Evolutionary conservation across 1,140 invertebrate species (phyloP), one percentile per base, ranked within the genome.

Genomic region (Anastatus disparis): DNA sequence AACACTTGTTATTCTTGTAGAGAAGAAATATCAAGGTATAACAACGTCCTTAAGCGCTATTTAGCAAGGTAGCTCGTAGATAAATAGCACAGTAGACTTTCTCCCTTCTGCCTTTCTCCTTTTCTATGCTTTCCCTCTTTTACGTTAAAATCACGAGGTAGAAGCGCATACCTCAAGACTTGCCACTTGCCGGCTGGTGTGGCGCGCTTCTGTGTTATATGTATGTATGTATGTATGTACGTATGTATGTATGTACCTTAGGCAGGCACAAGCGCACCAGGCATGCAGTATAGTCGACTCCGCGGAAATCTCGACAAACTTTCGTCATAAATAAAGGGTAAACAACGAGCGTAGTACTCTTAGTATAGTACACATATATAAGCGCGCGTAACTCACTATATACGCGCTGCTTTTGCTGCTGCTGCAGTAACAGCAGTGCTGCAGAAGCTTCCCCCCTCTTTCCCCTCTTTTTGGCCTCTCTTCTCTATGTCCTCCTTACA

Each of bases 281-380:
- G 42, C 65, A 58, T 20, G 27, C 65, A 29, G 15, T 4, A 3
- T 20, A 46, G 66, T 58, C 56, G 61, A 64, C 48, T 44, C 22
- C 56, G 42, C 61, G 52, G 52, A 82, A 84, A 84, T 84, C 82
- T 81, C 76, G 76, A 73, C 77, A 81, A 84, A 84, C 82, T 84
- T 84, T 83, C 71, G 78, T 82, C 81, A 84, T 83, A 84, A 84
- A 83, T 84, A 83, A 83, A 81, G 80, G 80, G 79, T 81, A 84
- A 84, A 84, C 82, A 84, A 82, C 77, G 80, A 76, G 70, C 69
- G 62, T 46, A 42, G 63, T 68, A 31, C 55, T 71, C 69, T 63
- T 59, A n/a, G n/a, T 62, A 17, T 13, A 40, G 38, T 42, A 35
- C 48, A 42, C 42, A 55, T 24, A n/a, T 38, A 40, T 50, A 50